These are phyloP conservation scores for Natator depressus DNA, from an alignment of 2,113 vertebrate species.

Conservation along the genomic window DNA sequence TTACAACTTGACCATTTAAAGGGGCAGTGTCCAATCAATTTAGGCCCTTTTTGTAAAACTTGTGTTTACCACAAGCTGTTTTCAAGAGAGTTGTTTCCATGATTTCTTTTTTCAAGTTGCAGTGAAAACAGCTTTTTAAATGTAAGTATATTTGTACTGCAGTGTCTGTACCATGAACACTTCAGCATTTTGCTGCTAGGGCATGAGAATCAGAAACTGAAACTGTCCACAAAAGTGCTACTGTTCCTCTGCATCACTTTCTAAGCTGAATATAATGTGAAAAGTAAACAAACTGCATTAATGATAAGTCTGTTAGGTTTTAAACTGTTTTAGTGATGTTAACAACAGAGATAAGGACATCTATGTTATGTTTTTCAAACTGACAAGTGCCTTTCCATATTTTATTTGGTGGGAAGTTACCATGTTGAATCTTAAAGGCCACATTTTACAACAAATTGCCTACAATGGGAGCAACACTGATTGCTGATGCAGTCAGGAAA, in stretches of 20 bases:
- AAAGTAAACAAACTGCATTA: neutral
- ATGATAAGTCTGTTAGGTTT: neutral
- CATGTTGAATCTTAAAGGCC: neutral
- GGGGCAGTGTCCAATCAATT: neutral
- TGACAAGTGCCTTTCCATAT: neutral
- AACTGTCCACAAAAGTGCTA: neutral
- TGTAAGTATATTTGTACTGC: neutral
- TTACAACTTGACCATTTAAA: neutral
- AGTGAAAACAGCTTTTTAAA: slow-evolving; percentile 8
- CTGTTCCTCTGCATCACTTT: neutral
- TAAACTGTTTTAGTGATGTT: neutral
- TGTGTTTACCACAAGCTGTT: neutral
- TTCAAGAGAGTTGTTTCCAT: neutral
- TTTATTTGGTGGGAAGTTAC: neutral
- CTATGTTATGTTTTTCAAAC: neutral
- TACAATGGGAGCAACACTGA: neutral
- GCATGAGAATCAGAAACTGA: neutral
- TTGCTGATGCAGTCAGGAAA: neutral
- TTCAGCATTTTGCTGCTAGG: neutral
- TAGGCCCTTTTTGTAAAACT: neutral
- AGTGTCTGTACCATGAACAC: neutral
- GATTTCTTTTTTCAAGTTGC: neutral
- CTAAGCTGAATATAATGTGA: neutral
- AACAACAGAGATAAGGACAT: neutral
- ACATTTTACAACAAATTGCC: neutral